A percentile compares a stretch with the other conserved stretches of the same genome.
Conservation (phyloP, 2,888 invertebrate species). For the Nysson spinosus region DNA sequence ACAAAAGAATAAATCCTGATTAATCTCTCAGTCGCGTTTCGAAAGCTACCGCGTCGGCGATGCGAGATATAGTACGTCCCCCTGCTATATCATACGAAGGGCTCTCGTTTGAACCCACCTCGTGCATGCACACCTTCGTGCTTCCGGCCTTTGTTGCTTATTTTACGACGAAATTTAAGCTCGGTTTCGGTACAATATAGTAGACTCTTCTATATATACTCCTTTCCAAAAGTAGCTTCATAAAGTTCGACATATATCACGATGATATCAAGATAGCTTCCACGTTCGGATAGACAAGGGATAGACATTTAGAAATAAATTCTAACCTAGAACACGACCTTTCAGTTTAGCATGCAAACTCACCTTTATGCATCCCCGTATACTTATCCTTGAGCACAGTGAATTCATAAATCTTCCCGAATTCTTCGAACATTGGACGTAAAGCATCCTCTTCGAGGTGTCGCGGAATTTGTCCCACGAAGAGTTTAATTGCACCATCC, state of each 20-base stretch:
- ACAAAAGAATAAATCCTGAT: conserved; percentile 76
- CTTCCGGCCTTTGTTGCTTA: neutral
- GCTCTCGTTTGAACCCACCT: conserved; percentile 7
- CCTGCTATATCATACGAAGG: conserved; percentile 16
- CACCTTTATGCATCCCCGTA: conserved; percentile 97
- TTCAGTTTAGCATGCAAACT: too few species aligned
- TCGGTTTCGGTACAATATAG: neutral
- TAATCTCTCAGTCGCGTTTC: conserved; percentile 72
- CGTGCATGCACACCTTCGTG: conserved; percentile 18
- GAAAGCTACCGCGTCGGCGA: conserved; percentile 54
- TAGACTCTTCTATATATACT: too few species aligned
- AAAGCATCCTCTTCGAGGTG: conserved; percentile 93
- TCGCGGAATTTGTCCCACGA: conserved; percentile 95
- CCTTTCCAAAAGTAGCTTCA: too few species aligned
- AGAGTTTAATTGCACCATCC: conserved; percentile 86
- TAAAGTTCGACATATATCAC: too few species aligned
- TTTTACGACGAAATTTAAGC: neutral
- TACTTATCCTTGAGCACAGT: conserved; percentile 96
- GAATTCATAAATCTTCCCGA: conserved; percentile 95
- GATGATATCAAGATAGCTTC: too few species aligned
- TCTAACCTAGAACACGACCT: too few species aligned
- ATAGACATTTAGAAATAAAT: too few species aligned
- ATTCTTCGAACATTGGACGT: conserved; percentile 94
- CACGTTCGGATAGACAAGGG: too few species aligned
- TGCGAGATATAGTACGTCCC: conserved; percentile 28